phyloP scores from a whole-genome alignment of 2,888 invertebrate genomes.

The Homarus gammarus region DNA sequence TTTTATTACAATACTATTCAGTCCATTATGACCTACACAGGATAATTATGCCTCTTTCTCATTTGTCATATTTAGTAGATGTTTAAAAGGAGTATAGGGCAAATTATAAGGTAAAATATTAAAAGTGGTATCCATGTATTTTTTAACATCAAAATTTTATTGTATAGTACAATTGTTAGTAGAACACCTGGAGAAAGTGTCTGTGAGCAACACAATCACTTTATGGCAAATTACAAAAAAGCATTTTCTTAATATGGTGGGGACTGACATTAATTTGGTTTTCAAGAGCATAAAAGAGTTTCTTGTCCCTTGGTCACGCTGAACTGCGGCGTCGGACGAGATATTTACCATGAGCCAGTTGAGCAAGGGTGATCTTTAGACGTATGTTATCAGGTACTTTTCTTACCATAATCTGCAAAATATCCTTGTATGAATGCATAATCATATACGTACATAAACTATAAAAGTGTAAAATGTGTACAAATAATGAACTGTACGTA shows the following conservation, averaged over 20 bases:
- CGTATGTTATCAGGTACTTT: conserved; percentile 72
- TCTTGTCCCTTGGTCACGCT: conserved; percentile 39
- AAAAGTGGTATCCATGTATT: too few relatives aligned
- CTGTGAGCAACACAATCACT: too few relatives aligned
- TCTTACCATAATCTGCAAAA: conserved; percentile 69
- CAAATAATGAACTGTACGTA: background rate
- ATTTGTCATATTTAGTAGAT: too few relatives aligned
- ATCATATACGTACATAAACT: background rate
- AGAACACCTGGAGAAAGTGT: too few relatives aligned
- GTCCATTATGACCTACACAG: too few relatives aligned
- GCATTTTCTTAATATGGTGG: background rate
- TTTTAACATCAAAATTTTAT: too few relatives aligned
- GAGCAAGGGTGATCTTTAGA: conserved; percentile 72
- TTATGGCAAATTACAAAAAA: too few relatives aligned
- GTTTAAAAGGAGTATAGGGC: too few relatives aligned
- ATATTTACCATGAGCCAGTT: conserved; percentile 74
- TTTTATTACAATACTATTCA: too few relatives aligned
- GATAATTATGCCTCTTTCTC: too few relatives aligned
- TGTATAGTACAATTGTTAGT: too few relatives aligned
- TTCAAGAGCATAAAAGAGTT: background rate
- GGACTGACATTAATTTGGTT: background rate
- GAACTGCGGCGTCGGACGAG: conserved; percentile 64
- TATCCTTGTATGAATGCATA: background rate
- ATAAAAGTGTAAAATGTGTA: background rate
- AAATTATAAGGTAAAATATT: too few relatives aligned